Base-by-base conservation (phyloP, 2,888 invertebrate genomes). In the Apeira syringaria region DNA sequence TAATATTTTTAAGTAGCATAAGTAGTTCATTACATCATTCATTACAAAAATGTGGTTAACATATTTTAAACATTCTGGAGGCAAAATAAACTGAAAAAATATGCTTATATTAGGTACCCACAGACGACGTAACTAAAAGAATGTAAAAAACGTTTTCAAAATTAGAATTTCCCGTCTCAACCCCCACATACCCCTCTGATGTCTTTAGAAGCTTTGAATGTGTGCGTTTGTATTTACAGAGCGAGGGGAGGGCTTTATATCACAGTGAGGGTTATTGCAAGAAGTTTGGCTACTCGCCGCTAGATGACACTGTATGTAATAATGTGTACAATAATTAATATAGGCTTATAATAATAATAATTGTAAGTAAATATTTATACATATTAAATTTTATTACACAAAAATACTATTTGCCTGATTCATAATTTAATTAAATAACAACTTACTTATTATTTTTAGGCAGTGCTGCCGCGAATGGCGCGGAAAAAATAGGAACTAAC, bases 261-360 rank as follows among this genome's bases (percentile, higher is more conserved):
- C 34, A 36, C 50, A 49, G 55, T 64, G 64, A 15, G 62, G 59
- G 35, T 28, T 12, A 42, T 2, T 37, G 49, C 34, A 53, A 38
- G 28, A 56, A 75, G 81, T 87, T 68, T 68, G 24, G 78, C 87
- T 72, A 81, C 76, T 82, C 82, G 67, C 65, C 68, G 71, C 65
- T 47, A 84, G 87, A 81, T 87, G 86, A 85, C 86, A 78, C 56
- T 80, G 55, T 47, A n/a, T 5, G 10, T 13, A 5, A 24, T 3
- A 12, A 15, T 4, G 4, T 3, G 15, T 15, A 15, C 2, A 3
- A 15, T n/a, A n/a, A n/a, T n/a, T n/a, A n/a, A n/a, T n/a, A n/a
- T n/a, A n/a, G n/a, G n/a, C n/a, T n/a, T n/a, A n/a, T n/a, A n/a
- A n/a, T n/a, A n/a, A n/a, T n/a, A n/a, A n/a, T n/a, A n/a, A n/a